Percentiles rank a stretch among this genome's conserved stretches.
These are phyloP conservation scores for Orthonyx spaldingii DNA, from an alignment of 2,113 vertebrate genomes.

Conservation along the genomic window DNA sequence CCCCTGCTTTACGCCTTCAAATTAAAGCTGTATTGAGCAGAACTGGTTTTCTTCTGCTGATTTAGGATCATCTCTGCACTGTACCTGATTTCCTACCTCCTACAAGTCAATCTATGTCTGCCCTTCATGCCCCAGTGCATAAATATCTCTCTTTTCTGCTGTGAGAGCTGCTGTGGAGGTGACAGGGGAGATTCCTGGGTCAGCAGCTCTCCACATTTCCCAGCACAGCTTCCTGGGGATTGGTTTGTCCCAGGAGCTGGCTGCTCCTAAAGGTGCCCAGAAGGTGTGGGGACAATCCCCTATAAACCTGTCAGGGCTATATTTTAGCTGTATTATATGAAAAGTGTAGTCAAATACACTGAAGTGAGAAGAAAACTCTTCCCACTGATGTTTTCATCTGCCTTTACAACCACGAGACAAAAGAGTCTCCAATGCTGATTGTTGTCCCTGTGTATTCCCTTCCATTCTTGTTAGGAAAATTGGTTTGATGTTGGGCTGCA, in stretches of 20 bases:
- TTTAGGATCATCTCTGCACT: neutral
- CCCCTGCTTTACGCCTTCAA: neutral
- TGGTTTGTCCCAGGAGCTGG: neutral
- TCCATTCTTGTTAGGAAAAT: slow-evolving; percentile 39
- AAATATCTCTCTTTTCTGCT: neutral
- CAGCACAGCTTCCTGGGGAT: neutral
- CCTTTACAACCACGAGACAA: neutral
- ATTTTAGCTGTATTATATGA: neutral
- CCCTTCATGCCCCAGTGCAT: neutral
- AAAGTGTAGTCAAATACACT: neutral
- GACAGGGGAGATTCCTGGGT: neutral
- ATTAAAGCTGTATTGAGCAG: neutral
- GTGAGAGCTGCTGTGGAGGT: neutral
- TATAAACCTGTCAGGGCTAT: neutral
- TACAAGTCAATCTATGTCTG: neutral
- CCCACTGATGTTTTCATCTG: neutral
- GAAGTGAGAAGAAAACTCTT: neutral
- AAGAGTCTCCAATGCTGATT: slow-evolving; percentile 6
- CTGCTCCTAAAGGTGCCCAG: neutral
- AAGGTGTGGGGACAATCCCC: neutral
- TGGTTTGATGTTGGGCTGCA: slow-evolving; percentile 13
- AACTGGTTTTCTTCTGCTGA: neutral
- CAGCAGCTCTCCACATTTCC: neutral
- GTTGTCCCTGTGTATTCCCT: neutral
- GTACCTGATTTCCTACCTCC: neutral